Percentiles rank a stretch among this genome's conserved stretches.
Evolutionary conservation across 2,797 vertebrate genomes (phyloP).

Genomic region (Channallabes apus): DNA sequence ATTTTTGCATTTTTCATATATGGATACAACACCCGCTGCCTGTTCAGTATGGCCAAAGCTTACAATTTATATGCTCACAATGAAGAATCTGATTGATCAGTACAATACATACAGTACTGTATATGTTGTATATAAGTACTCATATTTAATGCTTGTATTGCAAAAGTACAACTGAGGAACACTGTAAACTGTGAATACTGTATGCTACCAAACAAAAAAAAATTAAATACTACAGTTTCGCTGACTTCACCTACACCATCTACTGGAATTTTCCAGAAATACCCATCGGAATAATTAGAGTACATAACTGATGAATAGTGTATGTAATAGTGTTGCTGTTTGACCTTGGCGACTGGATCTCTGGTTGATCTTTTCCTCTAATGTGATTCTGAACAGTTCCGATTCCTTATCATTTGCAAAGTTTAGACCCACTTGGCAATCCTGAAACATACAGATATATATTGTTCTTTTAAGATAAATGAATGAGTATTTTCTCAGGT

Average conservation of each 20-base stretch:
- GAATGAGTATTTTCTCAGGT: not conserved
- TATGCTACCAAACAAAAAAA: not conserved
- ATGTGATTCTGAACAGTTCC: slow-evolving; percentile 61
- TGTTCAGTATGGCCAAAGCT: not conserved
- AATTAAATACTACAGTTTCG: not conserved
- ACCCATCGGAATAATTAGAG: not conserved
- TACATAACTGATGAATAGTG: not conserved
- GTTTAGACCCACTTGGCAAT: slow-evolving; percentile 78
- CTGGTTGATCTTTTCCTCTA: slow-evolving; percentile 74
- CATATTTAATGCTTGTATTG: not conserved
- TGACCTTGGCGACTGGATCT: slow-evolving; percentile 67
- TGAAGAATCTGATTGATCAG: not conserved
- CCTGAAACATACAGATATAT: slow-evolving; percentile 59
- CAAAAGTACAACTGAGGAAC: not conserved
- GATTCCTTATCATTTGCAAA: slow-evolving; percentile 76
- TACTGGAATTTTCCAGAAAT: not conserved
- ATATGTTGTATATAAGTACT: not conserved
- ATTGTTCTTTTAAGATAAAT: not conserved
- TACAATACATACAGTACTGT: not conserved
- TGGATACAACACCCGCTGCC: not conserved
- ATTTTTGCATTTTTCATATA: not conserved
- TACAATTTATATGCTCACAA: not conserved
- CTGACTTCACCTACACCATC: not conserved
- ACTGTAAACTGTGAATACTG: not conserved
- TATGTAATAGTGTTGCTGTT: slow-evolving; percentile 6